Conservation (phyloP, 2,113 vertebrate genomes). For the Platysteira castanea region DNA sequence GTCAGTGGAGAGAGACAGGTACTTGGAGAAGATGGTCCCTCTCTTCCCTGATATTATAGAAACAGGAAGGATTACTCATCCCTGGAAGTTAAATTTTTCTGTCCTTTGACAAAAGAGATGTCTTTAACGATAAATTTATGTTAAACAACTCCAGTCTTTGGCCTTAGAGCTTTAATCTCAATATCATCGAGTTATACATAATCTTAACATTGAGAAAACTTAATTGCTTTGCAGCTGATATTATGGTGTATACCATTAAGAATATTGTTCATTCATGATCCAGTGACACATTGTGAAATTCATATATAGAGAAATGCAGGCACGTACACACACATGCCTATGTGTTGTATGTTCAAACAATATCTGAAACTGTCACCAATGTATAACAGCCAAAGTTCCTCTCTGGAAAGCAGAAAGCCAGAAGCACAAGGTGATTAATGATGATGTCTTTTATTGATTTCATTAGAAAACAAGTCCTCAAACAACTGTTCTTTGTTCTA, state of each 20-base stretch:
- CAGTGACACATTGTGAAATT: not conserved
- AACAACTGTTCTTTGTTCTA: constrained; percentile 14
- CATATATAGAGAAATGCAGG: not conserved
- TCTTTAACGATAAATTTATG: not conserved
- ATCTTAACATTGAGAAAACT: not conserved
- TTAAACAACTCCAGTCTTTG: not conserved
- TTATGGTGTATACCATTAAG: not conserved
- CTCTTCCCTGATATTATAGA: not conserved
- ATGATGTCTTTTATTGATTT: constrained; percentile 1
- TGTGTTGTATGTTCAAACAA: not conserved
- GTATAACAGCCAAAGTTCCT: not conserved
- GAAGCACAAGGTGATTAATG: not conserved
- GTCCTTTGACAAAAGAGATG: not conserved
- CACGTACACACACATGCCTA: rapidly evolving
- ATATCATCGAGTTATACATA: not conserved
- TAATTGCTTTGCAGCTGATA: not conserved
- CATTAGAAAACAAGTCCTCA: constrained; percentile 11
- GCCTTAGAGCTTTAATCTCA: not conserved
- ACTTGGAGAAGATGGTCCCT: not conserved
- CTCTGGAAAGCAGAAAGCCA: not conserved
- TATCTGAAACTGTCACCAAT: not conserved
- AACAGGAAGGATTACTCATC: not conserved
- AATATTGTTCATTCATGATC: not conserved
- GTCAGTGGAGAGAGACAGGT: not conserved
- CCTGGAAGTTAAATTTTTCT: not conserved